Conservation (phyloP, 2,113 vertebrate genomes). For the Aix galericulata region DNA sequence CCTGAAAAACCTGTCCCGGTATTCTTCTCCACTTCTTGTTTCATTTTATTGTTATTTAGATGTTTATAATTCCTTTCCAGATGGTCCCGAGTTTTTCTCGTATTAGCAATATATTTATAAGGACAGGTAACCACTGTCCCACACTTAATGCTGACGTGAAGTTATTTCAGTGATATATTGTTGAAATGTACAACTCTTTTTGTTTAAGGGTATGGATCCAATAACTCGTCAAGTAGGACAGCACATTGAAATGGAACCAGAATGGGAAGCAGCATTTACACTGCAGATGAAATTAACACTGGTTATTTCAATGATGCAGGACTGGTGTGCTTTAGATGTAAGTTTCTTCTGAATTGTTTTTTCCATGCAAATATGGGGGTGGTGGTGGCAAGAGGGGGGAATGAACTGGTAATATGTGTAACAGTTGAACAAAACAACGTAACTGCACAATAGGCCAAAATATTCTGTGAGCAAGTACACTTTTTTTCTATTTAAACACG, state of each 20-base stretch:
- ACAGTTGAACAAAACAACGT: not conserved
- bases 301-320: slow-evolving; percentile 97
- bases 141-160: not conserved
- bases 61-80: not conserved
- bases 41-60: not conserved
- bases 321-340: slow-evolving; percentile 95
- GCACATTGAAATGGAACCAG: slow-evolving; percentile 99
- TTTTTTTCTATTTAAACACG: not conserved
- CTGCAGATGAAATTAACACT: slow-evolving; percentile 97
- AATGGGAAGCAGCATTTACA: slow-evolving; percentile 98
- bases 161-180: not conserved
- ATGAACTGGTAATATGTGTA: not conserved
- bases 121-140: not conserved
- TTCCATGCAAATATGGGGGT: not conserved
- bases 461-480: not conserved
- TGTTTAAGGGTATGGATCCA: slow-evolving; percentile 93
- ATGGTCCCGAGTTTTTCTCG: not conserved
- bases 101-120: not conserved
- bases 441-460: not conserved
- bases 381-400: not conserved
- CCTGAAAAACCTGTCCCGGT: not conserved
- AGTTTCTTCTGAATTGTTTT: slow-evolving; percentile 60
- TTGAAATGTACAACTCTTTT: not conserved
- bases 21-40: not conserved
- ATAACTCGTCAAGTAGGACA: slow-evolving; percentile 96